Evolutionary conservation across 2,113 vertebrate species (phyloP).

Genomic region (Cyprinodon variegatus): DNA sequence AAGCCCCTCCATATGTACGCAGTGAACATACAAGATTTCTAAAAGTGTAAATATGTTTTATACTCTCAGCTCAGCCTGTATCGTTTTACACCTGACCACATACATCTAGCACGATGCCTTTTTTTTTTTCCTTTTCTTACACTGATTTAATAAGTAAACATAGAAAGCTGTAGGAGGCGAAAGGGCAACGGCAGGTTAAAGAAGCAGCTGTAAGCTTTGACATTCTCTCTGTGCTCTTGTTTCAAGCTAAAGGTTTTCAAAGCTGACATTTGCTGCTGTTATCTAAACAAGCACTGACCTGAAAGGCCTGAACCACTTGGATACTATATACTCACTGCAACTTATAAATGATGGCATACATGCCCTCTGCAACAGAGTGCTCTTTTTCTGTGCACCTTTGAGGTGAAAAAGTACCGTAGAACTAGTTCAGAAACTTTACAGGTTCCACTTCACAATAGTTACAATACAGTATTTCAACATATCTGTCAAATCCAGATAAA

Average conservation of each 20-base stretch:
- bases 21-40: background rate
- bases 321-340: constrained; percentile 38
- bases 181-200: constrained; percentile 11
- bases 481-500: constrained; percentile 16
- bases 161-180: constrained; percentile 7
- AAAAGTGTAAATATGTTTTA: too few species aligned
- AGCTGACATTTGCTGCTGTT: constrained; percentile 54
- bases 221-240: constrained; percentile 36
- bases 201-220: constrained; percentile 53
- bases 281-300: constrained; percentile 60
- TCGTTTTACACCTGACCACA: background rate
- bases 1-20: background rate
- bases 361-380: constrained; percentile 20
- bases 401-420: constrained; percentile 43
- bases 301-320: constrained; percentile 51
- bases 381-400: constrained; percentile 36
- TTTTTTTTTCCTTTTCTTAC: too few species aligned
- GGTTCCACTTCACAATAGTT: constrained; percentile 9
- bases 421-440: constrained; percentile 34
- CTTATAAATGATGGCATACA: constrained; percentile 57
- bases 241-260: constrained; percentile 32
- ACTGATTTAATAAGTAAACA: background rate
- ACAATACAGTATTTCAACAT: constrained; percentile 15
- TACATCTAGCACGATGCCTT: background rate
- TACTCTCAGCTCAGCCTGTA: too few species aligned